Percentiles rank a stretch among this genome's conserved stretches.
phyloP scores from a whole-genome alignment of 2,113 vertebrate species.

The Isurus oxyrinchus region DNA sequence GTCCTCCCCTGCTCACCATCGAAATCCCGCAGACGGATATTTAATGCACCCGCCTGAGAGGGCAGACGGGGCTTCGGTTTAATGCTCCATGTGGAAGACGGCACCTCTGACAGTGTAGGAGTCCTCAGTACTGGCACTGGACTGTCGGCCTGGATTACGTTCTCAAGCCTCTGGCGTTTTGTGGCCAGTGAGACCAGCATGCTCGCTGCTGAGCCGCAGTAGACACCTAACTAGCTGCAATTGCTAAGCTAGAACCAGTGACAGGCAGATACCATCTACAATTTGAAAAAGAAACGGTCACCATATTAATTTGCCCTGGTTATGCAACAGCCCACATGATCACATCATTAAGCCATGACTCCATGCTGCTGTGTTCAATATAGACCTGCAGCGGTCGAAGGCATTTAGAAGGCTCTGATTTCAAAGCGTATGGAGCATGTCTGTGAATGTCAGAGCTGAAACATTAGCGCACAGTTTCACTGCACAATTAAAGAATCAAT shows the following conservation, averaged over 20 bases:
- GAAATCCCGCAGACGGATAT: background rate
- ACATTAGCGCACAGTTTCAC: background rate
- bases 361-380: background rate
- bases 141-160: background rate
- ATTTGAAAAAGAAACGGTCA: background rate
- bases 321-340: constrained; percentile 10
- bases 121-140: background rate
- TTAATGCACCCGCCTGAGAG: background rate
- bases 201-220: background rate
- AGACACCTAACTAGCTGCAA: background rate
- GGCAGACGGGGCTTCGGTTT: background rate
- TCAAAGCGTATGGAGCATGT: background rate
- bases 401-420: background rate
- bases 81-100: background rate
- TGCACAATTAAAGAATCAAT: constrained; percentile 35
- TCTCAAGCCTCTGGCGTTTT: background rate
- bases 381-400: background rate
- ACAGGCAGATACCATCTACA: background rate
- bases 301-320: constrained; percentile 16
- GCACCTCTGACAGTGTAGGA: background rate
- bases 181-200: no score
- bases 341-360: constrained; percentile 7
- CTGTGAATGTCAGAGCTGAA: constrained; percentile 32
- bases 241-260: no score
- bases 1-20: no score